Base-by-base conservation (phyloP, 2,888 invertebrate species). In the Nomada ruficornis region DNA sequence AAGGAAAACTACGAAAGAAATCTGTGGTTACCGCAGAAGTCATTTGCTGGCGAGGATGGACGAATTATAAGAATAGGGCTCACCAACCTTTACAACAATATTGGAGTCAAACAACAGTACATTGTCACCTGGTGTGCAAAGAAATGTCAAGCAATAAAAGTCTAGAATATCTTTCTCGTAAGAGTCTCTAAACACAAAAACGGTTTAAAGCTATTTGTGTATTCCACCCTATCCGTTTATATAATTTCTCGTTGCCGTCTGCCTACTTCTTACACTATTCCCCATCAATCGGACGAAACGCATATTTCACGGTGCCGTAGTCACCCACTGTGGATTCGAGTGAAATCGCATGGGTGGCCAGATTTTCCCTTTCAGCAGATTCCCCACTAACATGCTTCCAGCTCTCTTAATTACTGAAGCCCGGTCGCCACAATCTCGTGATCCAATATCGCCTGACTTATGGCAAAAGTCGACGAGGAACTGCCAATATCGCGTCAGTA, bases 221-320 rank as follows among this genome's bases (percentile, higher is more conserved):
- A 11, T 11, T 18, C 29, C 0, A 10, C 5, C 23, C 5, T 42
- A 23, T 75, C 76, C 63, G 68, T 62, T 83, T 76, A 54, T 68
- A 85, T 83, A 77, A 80, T 75, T 73, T 86, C 83, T 75, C 75
- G 73, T 20, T n/a, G 42, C 50, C 29, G 65, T 44, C 47, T 18
- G 11, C 42, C 18, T 20, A 11, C 50, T 64, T 18, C 26, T 52
- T 59, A 15, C 20, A 9, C 42, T 18, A 10, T 15, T 11, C 52
- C 52, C 65, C 52, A 52, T 59, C 75, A 63, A 67, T 72, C 63
- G 60, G 60, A 52, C 57, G 60, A 57, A 65, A 81, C 78, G 64
- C 68, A 13, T 11, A 54, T 64, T 65, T 60, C 59, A 50, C 26
- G 13, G 3, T 18, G n/a, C 47, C 1, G 18, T 18, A 23, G n/a